Base-by-base conservation (phyloP, 2,888 invertebrate genomes). In the Macrosoma leucophasiata region DNA sequence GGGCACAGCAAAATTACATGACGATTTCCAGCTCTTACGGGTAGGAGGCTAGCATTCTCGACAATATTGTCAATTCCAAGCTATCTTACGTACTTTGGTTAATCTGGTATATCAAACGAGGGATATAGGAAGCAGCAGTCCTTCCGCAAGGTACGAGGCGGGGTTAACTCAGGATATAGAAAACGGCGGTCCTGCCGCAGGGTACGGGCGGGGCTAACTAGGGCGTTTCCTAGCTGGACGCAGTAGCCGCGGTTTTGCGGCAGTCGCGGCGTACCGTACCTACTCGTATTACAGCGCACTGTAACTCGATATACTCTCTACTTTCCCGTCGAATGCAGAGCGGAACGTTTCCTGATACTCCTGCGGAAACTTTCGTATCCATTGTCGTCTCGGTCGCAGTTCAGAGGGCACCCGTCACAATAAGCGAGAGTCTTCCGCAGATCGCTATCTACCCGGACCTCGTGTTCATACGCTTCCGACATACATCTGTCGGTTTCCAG, bases 301-400 rank as follows among this genome's bases (percentile, higher is more conserved):
- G 78, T 65, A 77, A 81, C 64, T 43, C 52, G 63, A 78, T 62
- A 63, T 57, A 69, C 79, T 81, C 78, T 79, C 82, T 76, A 75
- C 68, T 66, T 62, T 72, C 67, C 64, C 70, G 61, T 44, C 62
- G 62, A 78, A 74, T 71, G 70, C 75, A 73, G 65, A 78, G 76
- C 81, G 79, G 74, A 82, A 81, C 79, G 73, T 61, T 82, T 82
- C 79, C 81, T 75, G 54, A 50, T 62, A 65, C 67, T 57, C 61
- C 54, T 42, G 50, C 39, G 46, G 44, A 46, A 52, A 48, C 55
- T 73, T 65, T 61, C 59, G 62, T 66, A 64, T 60, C 66, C 53
- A 66, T 73, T 73, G 69, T 74, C 52, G 54, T 61, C 65, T 63
- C 56, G 51, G 62, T 59, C 58, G 58, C 62, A 67, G 72, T 72